phyloP scores from a whole-genome alignment of 2,797 vertebrate genomes.

The Neoniphon sammara region DNA sequence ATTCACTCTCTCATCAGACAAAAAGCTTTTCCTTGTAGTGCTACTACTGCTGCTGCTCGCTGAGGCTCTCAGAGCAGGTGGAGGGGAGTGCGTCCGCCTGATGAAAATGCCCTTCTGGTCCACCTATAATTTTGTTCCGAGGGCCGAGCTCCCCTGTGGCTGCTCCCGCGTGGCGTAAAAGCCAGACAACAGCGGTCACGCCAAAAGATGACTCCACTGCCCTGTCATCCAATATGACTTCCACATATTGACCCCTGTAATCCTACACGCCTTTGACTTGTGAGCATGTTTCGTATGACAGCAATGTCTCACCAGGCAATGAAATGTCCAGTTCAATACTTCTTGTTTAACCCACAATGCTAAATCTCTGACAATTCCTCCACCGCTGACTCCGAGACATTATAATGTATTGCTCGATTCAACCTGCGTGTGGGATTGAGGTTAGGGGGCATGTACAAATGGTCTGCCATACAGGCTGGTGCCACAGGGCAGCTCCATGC shows the following conservation, averaged over 20 bases:
- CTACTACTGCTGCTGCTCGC: slow-evolving; percentile 38
- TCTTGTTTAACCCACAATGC: slow-evolving; percentile 5
- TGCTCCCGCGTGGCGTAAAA: slow-evolving; percentile 29
- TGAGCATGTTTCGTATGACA: slow-evolving; percentile 33
- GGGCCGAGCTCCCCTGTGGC: slow-evolving; percentile 11
- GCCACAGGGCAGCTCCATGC: slow-evolving; percentile 45
- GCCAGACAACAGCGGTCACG: slow-evolving; percentile 27
- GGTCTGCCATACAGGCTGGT: slow-evolving; percentile 24
- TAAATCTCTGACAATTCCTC: not conserved
- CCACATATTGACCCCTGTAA: slow-evolving; percentile 37
- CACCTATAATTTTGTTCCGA: slow-evolving; percentile 52
- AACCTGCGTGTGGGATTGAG: slow-evolving; percentile 39
- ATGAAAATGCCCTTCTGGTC: slow-evolving; percentile 65
- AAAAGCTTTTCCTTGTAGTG: slow-evolving; percentile 75
- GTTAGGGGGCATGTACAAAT: slow-evolving; percentile 40
- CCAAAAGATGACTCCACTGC: slow-evolving; percentile 39
- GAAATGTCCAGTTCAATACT: not conserved
- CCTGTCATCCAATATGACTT: slow-evolving; percentile 39
- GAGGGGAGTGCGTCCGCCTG: slow-evolving; percentile 46
- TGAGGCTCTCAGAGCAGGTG: slow-evolving; percentile 39
- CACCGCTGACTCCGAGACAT: slow-evolving; percentile 6
- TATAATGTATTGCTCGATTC: not conserved
- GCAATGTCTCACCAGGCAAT: not conserved
- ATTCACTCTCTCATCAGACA: slow-evolving; percentile 65
- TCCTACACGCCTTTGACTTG: slow-evolving; percentile 16